Percentiles rank a stretch among this genome's conserved stretches.
phyloP scores from a whole-genome alignment of 2,797 vertebrate species.

The Gobio occitaniae region DNA sequence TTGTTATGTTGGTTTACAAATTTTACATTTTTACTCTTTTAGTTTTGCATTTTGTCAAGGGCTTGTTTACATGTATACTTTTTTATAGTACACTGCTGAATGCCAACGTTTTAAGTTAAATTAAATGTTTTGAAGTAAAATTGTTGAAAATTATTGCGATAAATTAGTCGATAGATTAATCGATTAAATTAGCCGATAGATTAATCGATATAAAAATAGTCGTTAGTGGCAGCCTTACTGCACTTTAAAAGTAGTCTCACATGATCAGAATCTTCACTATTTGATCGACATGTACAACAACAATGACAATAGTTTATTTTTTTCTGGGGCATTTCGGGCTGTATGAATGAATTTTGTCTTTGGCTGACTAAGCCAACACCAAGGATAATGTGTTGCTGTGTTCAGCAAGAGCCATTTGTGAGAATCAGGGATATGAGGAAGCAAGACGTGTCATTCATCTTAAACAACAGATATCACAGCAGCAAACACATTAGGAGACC shows the following conservation, averaged over 20 bases:
- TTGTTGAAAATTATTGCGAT: too few species aligned
- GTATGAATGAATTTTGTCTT: not conserved
- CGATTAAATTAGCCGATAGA: too few species aligned
- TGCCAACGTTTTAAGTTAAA: too few species aligned
- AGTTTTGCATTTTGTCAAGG: too few species aligned
- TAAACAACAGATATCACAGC: constrained; percentile 71
- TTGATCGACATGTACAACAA: not conserved
- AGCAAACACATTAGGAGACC: constrained; percentile 66
- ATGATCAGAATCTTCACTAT: not conserved
- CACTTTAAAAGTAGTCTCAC: not conserved
- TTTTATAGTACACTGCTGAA: too few species aligned
- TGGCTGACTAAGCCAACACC: not conserved
- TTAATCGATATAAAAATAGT: too few species aligned
- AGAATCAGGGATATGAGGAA: not conserved
- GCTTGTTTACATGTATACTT: too few species aligned
- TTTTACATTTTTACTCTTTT: too few species aligned
- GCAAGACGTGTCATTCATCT: constrained; percentile 75
- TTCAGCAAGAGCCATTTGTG: not conserved
- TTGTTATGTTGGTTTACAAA: too few species aligned
- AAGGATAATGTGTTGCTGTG: not conserved
- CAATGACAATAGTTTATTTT: not conserved
- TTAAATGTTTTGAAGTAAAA: too few species aligned
- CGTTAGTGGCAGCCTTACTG: too few species aligned
- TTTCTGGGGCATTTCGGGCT: not conserved
- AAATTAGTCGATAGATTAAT: too few species aligned